phyloP scores from a whole-genome alignment of 2,888 invertebrate genomes.

The Diplazon laetatorius region DNA sequence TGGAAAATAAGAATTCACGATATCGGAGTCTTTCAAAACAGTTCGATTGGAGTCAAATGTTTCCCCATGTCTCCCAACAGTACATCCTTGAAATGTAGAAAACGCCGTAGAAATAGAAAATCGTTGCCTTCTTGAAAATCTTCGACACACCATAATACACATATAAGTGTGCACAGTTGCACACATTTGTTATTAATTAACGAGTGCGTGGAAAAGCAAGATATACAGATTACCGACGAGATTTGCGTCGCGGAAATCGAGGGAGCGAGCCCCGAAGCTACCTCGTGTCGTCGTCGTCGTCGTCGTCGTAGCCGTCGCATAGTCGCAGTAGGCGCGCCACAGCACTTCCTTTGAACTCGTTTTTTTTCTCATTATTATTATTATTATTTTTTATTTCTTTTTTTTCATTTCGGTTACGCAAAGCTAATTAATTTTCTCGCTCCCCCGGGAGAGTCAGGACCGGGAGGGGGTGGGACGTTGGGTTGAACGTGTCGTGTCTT shows the following conservation, averaged over 20 bases:
- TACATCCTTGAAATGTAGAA: too few relatives aligned
- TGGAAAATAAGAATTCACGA: too few relatives aligned
- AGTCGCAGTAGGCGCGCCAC: slow-evolving; percentile 66
- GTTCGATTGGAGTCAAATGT: too few relatives aligned
- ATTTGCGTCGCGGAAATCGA: slow-evolving; percentile 56
- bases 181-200: slow-evolving; percentile 12
- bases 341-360: slow-evolving; percentile 79
- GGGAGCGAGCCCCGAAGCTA: slow-evolving; percentile 38
- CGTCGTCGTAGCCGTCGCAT: slow-evolving; percentile 61
- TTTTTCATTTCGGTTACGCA: slow-evolving; percentile 72
- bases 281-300: slow-evolving; percentile 43
- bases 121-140: too few relatives aligned
- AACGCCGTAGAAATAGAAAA: too few relatives aligned
- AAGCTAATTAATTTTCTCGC: slow-evolving; percentile 77
- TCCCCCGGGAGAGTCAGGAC: slow-evolving; percentile 26
- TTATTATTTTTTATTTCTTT: slow-evolving; percentile 65
- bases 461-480: background rate
- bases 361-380: slow-evolving; percentile 13
- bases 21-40: too few relatives aligned
- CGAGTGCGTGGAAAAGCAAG: slow-evolving; percentile 20
- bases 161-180: background rate
- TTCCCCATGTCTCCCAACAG: too few relatives aligned
- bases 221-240: background rate
- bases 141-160: too few relatives aligned
- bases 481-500: slow-evolving; percentile 54